Base-by-base conservation (phyloP, 1,140 invertebrate species). In the Drosophila subpulchrella region DNA sequence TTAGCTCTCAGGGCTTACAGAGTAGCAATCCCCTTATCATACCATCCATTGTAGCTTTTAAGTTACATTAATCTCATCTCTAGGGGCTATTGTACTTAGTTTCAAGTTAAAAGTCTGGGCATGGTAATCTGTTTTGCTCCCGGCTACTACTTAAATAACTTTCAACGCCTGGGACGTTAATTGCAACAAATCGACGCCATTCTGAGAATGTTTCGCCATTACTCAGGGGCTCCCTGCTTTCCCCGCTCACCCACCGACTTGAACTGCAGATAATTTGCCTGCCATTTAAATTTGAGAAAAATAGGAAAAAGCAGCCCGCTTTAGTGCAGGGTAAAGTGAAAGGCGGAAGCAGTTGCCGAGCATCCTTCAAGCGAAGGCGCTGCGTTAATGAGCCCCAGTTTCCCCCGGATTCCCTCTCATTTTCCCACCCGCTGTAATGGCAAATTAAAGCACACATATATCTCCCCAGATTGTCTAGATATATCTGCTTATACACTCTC, bases 131-230 rank as follows among this genome's bases (percentile, higher is more conserved):
- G 15, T 51, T 62, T 15, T 53, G 59, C 54, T 17, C 30, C 20
- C 5, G 41, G 53, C 30, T 34, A 41, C 27, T 41, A 51, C 83
- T 76, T 68, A 68, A 78, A 82, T 57, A 65, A 88, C 65, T 73
- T 75, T 76, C 71, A 78, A 59, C 58, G 44, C 60, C 68, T 57
- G 56, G 41, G 78, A 59, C 71, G 78, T 82, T 86, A 86, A 86
- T 86, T 86, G 79, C 82, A 86, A 84, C 84, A 88, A 88, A 89
- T 88, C 65, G 84, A 78, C 65, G 73, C 76, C 80, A 80, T 83
- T 84, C 75, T 71, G 65, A 47, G 47, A 78, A 75, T 78, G 70
- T 47, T 56, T 12, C 41, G 63, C 79, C 80, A 86, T 86, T 88
- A 86, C 42, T 82, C 60, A 82, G 75, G 36, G 44, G 42, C 38